Base-by-base conservation (phyloP, 2,888 invertebrate genomes). In the Eurytoma adleriae region DNA sequence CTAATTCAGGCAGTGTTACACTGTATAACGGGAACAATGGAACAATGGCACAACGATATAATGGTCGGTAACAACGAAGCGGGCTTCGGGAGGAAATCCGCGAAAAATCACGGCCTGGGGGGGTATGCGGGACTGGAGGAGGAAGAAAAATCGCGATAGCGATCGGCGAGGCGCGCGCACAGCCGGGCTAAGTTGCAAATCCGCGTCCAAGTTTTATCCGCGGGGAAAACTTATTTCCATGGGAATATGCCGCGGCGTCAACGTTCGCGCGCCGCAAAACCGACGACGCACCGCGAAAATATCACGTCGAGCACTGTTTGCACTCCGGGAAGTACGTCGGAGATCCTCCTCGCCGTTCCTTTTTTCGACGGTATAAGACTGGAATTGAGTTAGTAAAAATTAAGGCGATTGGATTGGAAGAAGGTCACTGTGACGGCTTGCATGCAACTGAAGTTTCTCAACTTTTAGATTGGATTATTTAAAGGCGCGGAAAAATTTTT, bases 151-250 rank as follows among this genome's bases (percentile, higher is more conserved):
- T 70, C 56, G 54, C 54, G 72, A 68, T 61, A 72, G 54, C 48
- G 59, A 64, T 61, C 67, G 67, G 40, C 24, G 61, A 24, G 30
- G 14, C 40, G 18, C 24, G 24, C 24, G 18, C 24, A 2, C 24
- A 24, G 24, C 20, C 61, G 10, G 13, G 57, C 54, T 40, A 71
- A 78, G 57, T 72, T 73, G 74, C 68, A 74, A 79, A 74, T 74
- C 79, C 68, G 40, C 61, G 48, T 54, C 62, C 79, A 73, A 79
- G 62, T 74, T 79, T 74, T 69, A 62, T 74, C 57, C 62, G 5
- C 12, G 64, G 48, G 64, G 10, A 64, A 12, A n/a, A 48, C 75
- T 76, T 66, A 79, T 80, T 75, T 76, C 71, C 75, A 80, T 80
- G 76, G 80, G 76, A 80, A 80, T 76, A 80, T 52, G 71, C 64